Percentiles rank a stretch among this genome's conserved stretches.
phyloP scores from a whole-genome alignment of 1,140 invertebrate genomes.

The Dolichoris vasculosae region DNA sequence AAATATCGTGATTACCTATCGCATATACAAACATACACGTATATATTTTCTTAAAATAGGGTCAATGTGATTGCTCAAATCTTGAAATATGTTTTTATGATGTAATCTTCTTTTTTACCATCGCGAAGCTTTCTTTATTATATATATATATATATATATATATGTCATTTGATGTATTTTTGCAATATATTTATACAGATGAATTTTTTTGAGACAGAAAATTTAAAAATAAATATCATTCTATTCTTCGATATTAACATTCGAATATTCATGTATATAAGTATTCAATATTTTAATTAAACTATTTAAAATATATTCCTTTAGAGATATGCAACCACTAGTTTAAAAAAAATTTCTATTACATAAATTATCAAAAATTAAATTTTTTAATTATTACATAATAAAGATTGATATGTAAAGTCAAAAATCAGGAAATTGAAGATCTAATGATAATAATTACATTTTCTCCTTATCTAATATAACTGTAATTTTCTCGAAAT shows the following conservation, averaged over 20 bases:
- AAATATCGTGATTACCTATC: neutral
- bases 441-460: neutral
- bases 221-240: neutral
- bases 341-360: neutral
- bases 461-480: neutral
- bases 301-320: neutral
- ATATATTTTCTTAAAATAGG: neutral
- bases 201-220: neutral
- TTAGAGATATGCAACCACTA: neutral
- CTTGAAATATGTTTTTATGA: conserved; percentile 10
- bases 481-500: neutral
- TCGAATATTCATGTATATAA: neutral
- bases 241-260: neutral
- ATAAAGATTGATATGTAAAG: neutral
- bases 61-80: neutral
- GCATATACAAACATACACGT: neutral
- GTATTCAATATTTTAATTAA: neutral
- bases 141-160: neutral
- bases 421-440: neutral
- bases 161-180: neutral
- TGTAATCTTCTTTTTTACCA: conserved; percentile 11
- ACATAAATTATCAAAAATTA: neutral
- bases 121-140: neutral
- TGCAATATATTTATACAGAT: neutral
- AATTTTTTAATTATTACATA: neutral